Evolutionary conservation across 2,113 vertebrate species (phyloP).

Genomic region (Pampusana beccarii): DNA sequence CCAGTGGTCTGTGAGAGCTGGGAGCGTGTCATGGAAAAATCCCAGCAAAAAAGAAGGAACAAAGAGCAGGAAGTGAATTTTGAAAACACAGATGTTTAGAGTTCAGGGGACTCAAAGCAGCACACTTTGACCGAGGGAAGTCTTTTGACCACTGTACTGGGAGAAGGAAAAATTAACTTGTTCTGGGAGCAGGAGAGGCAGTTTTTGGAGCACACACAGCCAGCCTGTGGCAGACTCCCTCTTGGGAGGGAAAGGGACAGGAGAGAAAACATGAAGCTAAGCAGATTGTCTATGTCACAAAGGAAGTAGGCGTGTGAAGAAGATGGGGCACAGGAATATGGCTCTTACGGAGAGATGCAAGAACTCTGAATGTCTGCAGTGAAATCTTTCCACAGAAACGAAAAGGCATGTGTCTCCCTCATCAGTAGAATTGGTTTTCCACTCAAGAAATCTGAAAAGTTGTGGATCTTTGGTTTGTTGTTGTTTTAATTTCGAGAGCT

Average conservation of each 20-base stretch:
- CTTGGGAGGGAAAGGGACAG: neutral
- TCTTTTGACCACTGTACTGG: neutral
- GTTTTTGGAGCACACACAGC: neutral
- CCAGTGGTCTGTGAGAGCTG: neutral
- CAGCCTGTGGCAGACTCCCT: neutral
- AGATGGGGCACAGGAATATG: neutral
- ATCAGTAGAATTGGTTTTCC: neutral
- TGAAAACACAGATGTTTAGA: slow-evolving; percentile 8
- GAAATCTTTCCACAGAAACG: neutral
- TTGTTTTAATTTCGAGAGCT: too few relatives aligned
- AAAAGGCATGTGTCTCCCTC: neutral
- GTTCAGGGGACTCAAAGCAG: neutral
- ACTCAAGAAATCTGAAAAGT: neutral
- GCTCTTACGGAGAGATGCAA: neutral
- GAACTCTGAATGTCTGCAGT: neutral
- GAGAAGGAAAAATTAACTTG: neutral
- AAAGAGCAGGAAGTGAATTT: slow-evolving; percentile 46
- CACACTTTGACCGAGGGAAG: neutral
- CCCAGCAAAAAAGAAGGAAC: neutral
- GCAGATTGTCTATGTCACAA: neutral
- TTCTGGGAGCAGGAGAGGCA: neutral
- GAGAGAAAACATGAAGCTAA: neutral
- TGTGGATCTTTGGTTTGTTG: too few relatives aligned
- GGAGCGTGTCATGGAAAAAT: neutral
- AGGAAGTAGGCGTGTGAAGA: neutral